These are phyloP conservation scores for Pseudanteris insignis DNA, from an alignment of 2,888 invertebrate genomes.

Conservation along the genomic window DNA sequence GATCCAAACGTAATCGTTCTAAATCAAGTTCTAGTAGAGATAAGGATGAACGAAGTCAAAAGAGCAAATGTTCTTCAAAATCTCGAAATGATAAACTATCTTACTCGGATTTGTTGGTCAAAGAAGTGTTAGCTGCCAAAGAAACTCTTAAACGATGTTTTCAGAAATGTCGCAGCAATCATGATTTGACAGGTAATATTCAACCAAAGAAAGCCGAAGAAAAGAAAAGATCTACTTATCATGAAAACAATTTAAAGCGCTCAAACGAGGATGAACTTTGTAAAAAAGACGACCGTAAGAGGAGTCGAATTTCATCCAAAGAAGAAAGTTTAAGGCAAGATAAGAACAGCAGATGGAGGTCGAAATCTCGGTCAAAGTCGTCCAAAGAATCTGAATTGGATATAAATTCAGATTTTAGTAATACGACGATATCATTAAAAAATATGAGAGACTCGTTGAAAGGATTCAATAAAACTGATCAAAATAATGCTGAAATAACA, in stretches of 20 bases:
- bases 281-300: slow-evolving; percentile 11
- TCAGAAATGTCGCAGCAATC: slow-evolving; percentile 44
- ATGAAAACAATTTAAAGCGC: slow-evolving; percentile 11
- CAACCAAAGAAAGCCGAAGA: slow-evolving; percentile 56
- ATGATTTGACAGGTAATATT: slow-evolving; percentile 25
- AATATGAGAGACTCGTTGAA: slow-evolving; percentile 17
- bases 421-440: slow-evolving; percentile 36
- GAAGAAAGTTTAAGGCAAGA: slow-evolving; percentile 1
- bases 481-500: slow-evolving; percentile 16
- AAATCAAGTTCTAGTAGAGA: slow-evolving; percentile 12
- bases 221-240: slow-evolving; percentile 4
- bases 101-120: slow-evolving; percentile 57
- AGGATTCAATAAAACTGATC: slow-evolving; percentile 4
- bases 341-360: slow-evolving; percentile 1
- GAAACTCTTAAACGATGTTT: slow-evolving; percentile 60
- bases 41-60: slow-evolving; percentile 1
- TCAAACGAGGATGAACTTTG: background rate
- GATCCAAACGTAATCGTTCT: background rate
- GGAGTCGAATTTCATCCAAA: background rate
- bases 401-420: background rate
- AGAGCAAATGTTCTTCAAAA: slow-evolving; percentile 17
- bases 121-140: slow-evolving; percentile 63
- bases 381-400: slow-evolving; percentile 5
- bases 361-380: slow-evolving; percentile 14
- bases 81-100: slow-evolving; percentile 31